A percentile compares a stretch with the other conserved stretches of the same genome.
phyloP scores from a whole-genome alignment of 2,888 invertebrate species.

The Calameuta idolon region DNA sequence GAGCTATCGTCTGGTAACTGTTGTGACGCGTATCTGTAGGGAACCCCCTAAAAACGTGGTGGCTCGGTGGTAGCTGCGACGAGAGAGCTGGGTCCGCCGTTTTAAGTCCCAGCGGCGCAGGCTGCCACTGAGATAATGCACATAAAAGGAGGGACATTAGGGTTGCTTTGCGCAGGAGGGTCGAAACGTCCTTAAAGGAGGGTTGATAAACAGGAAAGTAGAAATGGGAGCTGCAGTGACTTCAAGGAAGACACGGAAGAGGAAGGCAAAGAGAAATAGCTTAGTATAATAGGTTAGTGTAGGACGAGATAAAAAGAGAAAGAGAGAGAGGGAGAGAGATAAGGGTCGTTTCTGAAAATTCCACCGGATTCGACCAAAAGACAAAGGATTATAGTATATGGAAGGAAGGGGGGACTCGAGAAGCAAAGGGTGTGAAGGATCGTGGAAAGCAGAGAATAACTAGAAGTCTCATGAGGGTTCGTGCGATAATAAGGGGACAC shows the following conservation, averaged over 20 bases:
- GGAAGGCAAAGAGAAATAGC: neutral
- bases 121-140: neutral
- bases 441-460: neutral
- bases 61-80: neutral
- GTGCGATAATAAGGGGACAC: constrained; percentile 1
- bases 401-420: too few relatives aligned
- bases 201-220: constrained; percentile 9
- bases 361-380: too few relatives aligned
- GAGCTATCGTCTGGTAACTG: neutral
- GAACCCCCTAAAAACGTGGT: neutral
- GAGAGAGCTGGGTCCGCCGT: neutral
- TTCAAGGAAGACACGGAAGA: neutral
- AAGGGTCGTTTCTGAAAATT: neutral
- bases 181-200: neutral
- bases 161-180: neutral
- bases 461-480: neutral
- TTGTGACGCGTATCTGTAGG: neutral
- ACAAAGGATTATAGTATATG: too few relatives aligned
- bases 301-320: neutral
- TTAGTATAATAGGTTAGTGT: neutral
- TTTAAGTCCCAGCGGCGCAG: neutral
- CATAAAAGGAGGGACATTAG: neutral
- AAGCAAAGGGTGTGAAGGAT: too few relatives aligned
- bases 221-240: neutral
- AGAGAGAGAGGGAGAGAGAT: neutral